Evolutionary conservation across 2,888 invertebrate species (phyloP), one percentile per base, ranked within the genome.

Genomic region (Stenurella melanura): DNA sequence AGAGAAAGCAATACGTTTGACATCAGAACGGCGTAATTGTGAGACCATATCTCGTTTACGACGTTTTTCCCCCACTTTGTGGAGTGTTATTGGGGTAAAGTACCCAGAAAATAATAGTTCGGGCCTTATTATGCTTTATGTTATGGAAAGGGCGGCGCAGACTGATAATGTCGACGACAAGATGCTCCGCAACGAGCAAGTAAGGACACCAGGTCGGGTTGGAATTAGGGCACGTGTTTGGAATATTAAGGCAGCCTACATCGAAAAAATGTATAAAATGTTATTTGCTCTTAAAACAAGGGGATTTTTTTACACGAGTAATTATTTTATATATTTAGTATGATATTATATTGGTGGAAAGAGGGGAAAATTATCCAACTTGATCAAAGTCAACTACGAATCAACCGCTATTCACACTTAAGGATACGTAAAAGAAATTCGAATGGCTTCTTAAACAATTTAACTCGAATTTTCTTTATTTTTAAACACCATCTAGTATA

Each of bases 121-220:
- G 82, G 85, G 80, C 84, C 86, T 86, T 85, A 86, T 86, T 86
- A 86, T 86, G 85, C 85, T 85, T 86, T 86, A 86, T 84, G 85
- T 79, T 79, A 77, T 75, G 82, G 84, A 83, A 72, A 78, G 79
- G 78, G 75, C 79, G 79, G 74, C 80, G 75, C 70, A 76, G 80
- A 78, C 79, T 80, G 81, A 84, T 85, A 85, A 86, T 85, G 84
- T 83, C 74, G 80, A 72, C 81, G 82, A 81, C 84, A 83, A 81
- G 83, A 83, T 79, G 80, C 73, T 75, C 57, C 80, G 70, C 69
- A 77, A 77, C 76, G 75, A 77, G 30, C 61, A 63, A 61, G 54
- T 42, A 61, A 61, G 54, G 61, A 38, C 61, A 54, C 19, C 61
- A 58, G 71, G 69, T 69, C 57, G 57, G 50, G 12, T 18, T 50